Conservation (phyloP, 2,888 invertebrate species). For the Keiferia lycopersicella region DNA sequence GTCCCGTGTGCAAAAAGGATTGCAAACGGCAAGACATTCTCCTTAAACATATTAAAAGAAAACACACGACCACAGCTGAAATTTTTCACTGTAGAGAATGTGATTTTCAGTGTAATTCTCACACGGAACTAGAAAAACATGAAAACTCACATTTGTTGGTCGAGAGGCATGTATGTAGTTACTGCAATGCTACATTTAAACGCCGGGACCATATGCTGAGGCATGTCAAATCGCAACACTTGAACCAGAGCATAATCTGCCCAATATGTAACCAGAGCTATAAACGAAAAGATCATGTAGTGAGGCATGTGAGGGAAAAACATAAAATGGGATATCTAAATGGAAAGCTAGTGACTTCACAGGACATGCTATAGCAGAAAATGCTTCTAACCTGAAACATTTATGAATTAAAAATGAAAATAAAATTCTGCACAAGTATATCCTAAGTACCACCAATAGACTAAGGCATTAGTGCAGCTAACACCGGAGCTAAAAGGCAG, state of each 20-base stretch:
- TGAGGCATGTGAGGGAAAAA: conserved; percentile 56
- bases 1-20: conserved; percentile 52
- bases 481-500: no score
- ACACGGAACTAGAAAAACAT: conserved; percentile 46
- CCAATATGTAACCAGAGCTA: conserved; percentile 52
- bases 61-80: conserved; percentile 41
- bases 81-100: conserved; percentile 51
- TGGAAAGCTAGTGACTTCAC: conserved; percentile 45
- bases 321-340: conserved; percentile 52
- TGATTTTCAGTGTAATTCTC: conserved; percentile 38
- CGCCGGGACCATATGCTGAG: conserved; percentile 59
- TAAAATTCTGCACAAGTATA: no score
- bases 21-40: conserved; percentile 48
- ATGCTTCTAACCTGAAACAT: no score
- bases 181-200: conserved; percentile 54
- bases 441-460: no score
- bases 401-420: no score
- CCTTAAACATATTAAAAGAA: conserved; percentile 48
- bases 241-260: conserved; percentile 48
- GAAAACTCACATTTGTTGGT: conserved; percentile 42
- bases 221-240: conserved; percentile 55
- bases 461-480: no score
- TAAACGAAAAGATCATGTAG: conserved; percentile 59
- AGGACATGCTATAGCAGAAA: conserved; percentile 36
- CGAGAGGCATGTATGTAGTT: conserved; percentile 48